Evolutionary conservation across 2,888 invertebrate genomes (phyloP), one percentile per base, ranked within the genome.

Genomic region (Mythimna impura): DNA sequence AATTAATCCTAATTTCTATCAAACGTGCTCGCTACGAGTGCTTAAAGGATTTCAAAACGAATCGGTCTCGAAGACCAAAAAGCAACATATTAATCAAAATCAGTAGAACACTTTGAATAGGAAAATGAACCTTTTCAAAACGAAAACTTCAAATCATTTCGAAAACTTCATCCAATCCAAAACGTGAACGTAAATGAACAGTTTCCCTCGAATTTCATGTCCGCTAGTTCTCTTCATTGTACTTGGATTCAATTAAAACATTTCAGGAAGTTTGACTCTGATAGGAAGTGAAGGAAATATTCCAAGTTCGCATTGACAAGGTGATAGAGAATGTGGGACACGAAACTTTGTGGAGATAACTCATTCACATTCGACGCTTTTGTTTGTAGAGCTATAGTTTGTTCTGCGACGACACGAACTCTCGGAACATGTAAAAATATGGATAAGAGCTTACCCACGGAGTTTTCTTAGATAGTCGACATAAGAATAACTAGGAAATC

Each of bases 241-340:
- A 77, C 76, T 81, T 73, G 77, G 83, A 89, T 84, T 86, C 85
- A 89, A 89, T 89, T 89, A 86, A 85, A 85, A 81, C 82, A 80
- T 83, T 86, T 79, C 76, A 76, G 63, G 76, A 87, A 87, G 83
- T 85, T 84, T 74, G 70, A 79, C 74, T 81, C 81, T 60, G 76
- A 77, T 73, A 76, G 73, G 73, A 81, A 81, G 76, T 78, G 81
- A 83, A 81, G 85, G 84, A 88, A 89, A 88, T 89, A 84, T 84
- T 83, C 81, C 82, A 88, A 88, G 89, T 89, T 87, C 77, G 81
- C 79, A 84, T 74, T 83, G 82, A 83, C 83, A 80, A 83, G 84
- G 68, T 80, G 78, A 86, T 79, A 81, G 80, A 60, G 79, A 81
- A 84, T 80, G 81, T 85, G 76, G 85, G 72, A 80, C 80, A 76